Conservation (phyloP, 2,888 invertebrate species). For the Rhogogaster chlorosoma region DNA sequence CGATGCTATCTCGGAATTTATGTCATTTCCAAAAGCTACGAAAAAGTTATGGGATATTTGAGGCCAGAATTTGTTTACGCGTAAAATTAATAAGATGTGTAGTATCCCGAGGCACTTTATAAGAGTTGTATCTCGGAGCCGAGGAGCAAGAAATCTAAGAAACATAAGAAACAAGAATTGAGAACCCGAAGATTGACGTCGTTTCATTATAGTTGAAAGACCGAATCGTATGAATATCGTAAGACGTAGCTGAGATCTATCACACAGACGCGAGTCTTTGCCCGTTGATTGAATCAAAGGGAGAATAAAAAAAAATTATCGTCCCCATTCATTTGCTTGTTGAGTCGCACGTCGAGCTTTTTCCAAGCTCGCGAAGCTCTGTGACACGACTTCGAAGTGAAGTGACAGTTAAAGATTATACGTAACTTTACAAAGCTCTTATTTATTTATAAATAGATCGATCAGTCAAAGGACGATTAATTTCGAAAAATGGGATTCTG, state of each 20-base stretch:
- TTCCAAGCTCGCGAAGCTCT: not conserved
- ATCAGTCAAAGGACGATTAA: not conserved
- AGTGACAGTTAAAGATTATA: conserved; percentile 10
- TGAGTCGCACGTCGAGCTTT: conserved; percentile 22
- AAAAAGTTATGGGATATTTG: not conserved
- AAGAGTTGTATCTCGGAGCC: not conserved
- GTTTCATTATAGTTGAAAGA: not conserved
- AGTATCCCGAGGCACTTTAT: not conserved
- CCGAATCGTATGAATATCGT: not conserved
- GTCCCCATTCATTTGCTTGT: conserved; percentile 14
- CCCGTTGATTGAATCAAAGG: conserved; percentile 8
- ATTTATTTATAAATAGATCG: not conserved
- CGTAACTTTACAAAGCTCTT: not conserved
- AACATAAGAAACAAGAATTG: conserved; percentile 2
- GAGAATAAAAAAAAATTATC: conserved; percentile 23
- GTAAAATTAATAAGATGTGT: not conserved
- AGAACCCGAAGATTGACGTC: conserved; percentile 35
- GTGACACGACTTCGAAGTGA: not conserved
- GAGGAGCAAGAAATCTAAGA: not conserved
- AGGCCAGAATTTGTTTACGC: not conserved
- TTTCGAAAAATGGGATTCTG: not conserved
- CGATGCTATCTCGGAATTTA: not conserved
- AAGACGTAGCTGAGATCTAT: not conserved
- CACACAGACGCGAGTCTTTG: not conserved
- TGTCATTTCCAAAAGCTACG: not conserved